These are phyloP conservation scores for Myoxocephalus aenaeus DNA, from an alignment of 2,797 vertebrate species.

Conservation along the genomic window DNA sequence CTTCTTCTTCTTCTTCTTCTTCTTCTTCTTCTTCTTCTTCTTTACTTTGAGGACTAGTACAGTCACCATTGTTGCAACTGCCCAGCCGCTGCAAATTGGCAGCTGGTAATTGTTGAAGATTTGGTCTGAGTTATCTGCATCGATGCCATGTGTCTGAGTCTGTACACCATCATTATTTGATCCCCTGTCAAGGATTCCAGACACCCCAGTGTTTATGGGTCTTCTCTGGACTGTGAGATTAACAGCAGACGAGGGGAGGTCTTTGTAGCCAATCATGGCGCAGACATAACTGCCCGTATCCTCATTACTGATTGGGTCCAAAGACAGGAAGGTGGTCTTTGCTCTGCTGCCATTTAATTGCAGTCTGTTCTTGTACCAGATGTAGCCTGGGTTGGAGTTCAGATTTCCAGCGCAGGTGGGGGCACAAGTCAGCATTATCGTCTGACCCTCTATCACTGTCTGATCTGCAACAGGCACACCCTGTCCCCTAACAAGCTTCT, in stretches of 20 bases:
- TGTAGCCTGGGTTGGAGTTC: conserved; percentile 32
- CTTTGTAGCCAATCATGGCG: not conserved
- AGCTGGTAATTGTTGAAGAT: not conserved
- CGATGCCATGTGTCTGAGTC: not conserved
- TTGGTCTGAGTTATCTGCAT: not conserved
- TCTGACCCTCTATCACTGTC: conserved; percentile 22
- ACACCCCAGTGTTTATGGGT: not conserved
- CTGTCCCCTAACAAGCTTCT: not conserved
- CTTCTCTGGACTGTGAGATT: conserved; percentile 12
- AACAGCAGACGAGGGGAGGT: conserved; percentile 13
- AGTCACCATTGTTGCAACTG: not conserved
- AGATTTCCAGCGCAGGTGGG: conserved; percentile 13
- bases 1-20: not conserved
- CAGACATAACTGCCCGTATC: conserved; percentile 25
- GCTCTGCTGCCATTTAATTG: conserved; percentile 5
- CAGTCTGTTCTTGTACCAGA: conserved; percentile 41
- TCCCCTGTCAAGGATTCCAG: not conserved
- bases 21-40: not conserved
- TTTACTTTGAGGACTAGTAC: not conserved
- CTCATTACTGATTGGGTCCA: conserved; percentile 10
- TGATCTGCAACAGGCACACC: not conserved
- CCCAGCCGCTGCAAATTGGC: not conserved
- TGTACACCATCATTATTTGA: not conserved
- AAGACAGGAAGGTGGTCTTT: not conserved
- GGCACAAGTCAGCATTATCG: conserved; percentile 30